phyloP scores from a whole-genome alignment of 2,113 vertebrate genomes.

The Pleuronectes platessa region DNA sequence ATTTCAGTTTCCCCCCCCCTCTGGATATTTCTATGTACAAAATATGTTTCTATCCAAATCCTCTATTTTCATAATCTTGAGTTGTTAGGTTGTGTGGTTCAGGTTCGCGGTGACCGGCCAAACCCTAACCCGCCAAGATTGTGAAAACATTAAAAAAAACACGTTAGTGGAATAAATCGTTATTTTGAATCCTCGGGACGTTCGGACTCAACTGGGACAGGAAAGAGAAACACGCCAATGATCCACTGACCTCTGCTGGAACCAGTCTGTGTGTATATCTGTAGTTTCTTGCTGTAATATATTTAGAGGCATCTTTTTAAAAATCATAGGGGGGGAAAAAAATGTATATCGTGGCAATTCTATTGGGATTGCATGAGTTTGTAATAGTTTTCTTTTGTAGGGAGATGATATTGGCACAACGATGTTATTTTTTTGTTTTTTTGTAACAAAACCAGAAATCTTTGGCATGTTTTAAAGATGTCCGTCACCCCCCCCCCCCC shows the following conservation, averaged over 20 bases:
- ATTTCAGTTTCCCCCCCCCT: background rate
- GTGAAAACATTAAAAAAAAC: slow-evolving; percentile 1
- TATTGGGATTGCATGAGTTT: slow-evolving; percentile 81
- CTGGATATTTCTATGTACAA: slow-evolving; percentile 2
- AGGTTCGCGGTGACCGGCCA: background rate
- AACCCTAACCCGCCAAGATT: slow-evolving; percentile 25
- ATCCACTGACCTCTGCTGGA: slow-evolving; percentile 68
- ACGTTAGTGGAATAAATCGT: background rate
- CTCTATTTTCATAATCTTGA: slow-evolving; percentile 24
- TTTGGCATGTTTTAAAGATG: slow-evolving; percentile 66
- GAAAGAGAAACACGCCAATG: slow-evolving; percentile 40
- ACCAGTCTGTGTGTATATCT: slow-evolving; percentile 81
- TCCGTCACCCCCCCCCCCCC: slow-evolving; percentile 2
- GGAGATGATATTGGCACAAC: slow-evolving; percentile 69
- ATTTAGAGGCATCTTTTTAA: slow-evolving; percentile 83
- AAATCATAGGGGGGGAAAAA: slow-evolving; percentile 39
- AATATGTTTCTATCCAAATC: slow-evolving; percentile 1
- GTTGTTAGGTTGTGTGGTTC: slow-evolving; percentile 3
- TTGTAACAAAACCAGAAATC: slow-evolving; percentile 65
- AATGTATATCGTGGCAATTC: slow-evolving; percentile 77
- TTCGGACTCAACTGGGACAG: background rate
- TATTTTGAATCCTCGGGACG: slow-evolving; percentile 8
- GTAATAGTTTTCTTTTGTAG: slow-evolving; percentile 76
- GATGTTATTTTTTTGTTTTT: slow-evolving; percentile 40
- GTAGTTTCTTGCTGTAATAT: slow-evolving; percentile 83